Conservation (phyloP, 2,797 vertebrate species). For the Periophthalmus magnuspinnatus region DNA sequence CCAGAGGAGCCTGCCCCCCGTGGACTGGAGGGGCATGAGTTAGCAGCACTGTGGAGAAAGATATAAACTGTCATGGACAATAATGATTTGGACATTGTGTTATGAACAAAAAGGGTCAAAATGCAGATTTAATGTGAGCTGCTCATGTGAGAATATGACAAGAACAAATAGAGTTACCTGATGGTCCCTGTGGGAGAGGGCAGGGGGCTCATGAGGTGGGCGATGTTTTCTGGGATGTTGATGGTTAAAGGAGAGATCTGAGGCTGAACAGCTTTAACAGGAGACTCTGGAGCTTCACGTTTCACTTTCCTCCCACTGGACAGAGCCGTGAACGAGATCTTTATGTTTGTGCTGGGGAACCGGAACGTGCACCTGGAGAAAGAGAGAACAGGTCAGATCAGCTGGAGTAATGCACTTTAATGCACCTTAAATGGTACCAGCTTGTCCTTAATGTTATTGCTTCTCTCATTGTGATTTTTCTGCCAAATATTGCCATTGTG, state of each 20-base stretch:
- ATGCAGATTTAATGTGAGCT: no score
- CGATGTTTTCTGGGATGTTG: constrained; percentile 97
- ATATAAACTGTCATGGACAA: not conserved
- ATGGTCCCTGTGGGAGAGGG: constrained; percentile 97
- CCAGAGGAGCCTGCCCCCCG: constrained; percentile 92
- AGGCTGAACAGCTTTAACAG: constrained; percentile 90
- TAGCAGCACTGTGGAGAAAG: constrained; percentile 87
- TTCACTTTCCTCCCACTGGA: constrained; percentile 87
- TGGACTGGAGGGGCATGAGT: constrained; percentile 98
- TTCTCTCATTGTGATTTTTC: no score
- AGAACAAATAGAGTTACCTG: constrained; percentile 77
- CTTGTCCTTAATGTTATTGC: no score
- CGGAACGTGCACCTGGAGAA: constrained; percentile 92
- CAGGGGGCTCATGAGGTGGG: constrained; percentile 94
- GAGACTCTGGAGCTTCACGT: constrained; percentile 90
- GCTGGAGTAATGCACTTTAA: no score
- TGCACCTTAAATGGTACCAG: no score
- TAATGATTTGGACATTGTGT: no score
- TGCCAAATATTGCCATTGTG: no score
- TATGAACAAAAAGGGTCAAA: no score
- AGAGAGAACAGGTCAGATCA: no score
- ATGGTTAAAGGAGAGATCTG: constrained; percentile 96
- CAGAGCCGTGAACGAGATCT: constrained; percentile 95
- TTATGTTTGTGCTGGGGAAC: constrained; percentile 98
- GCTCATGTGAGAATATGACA: no score